These are phyloP conservation scores for Aethina tumida DNA, from an alignment of 1,140 invertebrate genomes.

Conservation along the genomic window DNA sequence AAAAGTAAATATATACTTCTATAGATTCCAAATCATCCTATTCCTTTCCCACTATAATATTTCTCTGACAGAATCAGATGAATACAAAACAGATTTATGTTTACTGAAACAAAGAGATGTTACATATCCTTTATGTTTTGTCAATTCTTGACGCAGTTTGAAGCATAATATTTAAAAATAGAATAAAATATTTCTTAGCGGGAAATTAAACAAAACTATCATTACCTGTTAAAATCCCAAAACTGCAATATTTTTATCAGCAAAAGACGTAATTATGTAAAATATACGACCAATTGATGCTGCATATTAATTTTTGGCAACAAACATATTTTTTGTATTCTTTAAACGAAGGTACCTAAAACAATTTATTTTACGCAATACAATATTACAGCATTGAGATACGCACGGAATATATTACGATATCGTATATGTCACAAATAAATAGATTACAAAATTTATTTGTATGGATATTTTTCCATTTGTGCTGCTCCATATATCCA, in stretches of 20 bases:
- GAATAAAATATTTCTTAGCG: slow-evolving; percentile 1
- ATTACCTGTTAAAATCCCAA: slow-evolving; percentile 24
- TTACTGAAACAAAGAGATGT: slow-evolving; percentile 27
- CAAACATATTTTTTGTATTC: slow-evolving; percentile 19
- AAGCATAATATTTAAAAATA: slow-evolving; percentile 15
- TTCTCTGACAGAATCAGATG: slow-evolving; percentile 25
- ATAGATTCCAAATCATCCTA: slow-evolving; percentile 19
- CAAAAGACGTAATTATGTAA: slow-evolving; percentile 24
- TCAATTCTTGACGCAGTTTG: slow-evolving; percentile 24
- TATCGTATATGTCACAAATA: slow-evolving; percentile 19
- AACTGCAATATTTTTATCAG: slow-evolving; percentile 26
- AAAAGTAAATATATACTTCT: slow-evolving; percentile 14
- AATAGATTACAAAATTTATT: slow-evolving; percentile 20
- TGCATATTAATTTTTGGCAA: slow-evolving; percentile 29
- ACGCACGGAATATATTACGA: slow-evolving; percentile 26
- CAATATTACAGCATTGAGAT: slow-evolving; percentile 4
- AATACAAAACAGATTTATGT: slow-evolving; percentile 22
- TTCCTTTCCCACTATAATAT: slow-evolving; percentile 28
- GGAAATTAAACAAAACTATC: slow-evolving; percentile 4
- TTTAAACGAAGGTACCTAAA: slow-evolving; percentile 23
- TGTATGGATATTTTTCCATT: slow-evolving; percentile 29
- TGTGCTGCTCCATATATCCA: slow-evolving; percentile 26
- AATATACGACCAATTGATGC: slow-evolving; percentile 24
- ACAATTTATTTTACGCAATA: slow-evolving; percentile 8
- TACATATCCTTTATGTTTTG: slow-evolving; percentile 27